Evolutionary conservation across 53 echinoderm and acorn worm genomes (phyloP).

Genomic region (Paracentrotus lividus): DNA sequence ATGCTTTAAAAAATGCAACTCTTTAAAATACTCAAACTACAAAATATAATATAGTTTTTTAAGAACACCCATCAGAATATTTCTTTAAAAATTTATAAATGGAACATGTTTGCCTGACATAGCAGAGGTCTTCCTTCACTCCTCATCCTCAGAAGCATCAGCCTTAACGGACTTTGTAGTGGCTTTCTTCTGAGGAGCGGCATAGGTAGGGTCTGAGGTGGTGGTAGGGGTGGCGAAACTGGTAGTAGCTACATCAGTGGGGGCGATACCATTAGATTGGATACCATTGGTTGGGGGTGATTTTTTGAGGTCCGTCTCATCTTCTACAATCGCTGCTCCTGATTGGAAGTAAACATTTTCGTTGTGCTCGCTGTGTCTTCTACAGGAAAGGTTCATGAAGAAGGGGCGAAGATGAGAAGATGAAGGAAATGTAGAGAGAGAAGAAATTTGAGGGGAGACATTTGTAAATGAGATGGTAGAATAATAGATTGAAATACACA

Average conservation of each 20-base stretch:
- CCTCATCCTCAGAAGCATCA: conserved; percentile 33
- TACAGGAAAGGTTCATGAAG: background rate
- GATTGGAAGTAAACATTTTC: conserved; percentile 64
- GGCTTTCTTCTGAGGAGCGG: conserved; percentile 38
- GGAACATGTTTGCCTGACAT: background rate
- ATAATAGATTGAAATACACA: no score
- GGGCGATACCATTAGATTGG: background rate
- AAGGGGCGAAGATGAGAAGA: background rate
- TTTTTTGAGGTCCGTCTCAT: conserved; percentile 48
- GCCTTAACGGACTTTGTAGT: conserved; percentile 1
- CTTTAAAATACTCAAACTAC: background rate
- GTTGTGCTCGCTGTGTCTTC: conserved; percentile 29
- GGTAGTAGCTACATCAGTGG: conserved; percentile 40
- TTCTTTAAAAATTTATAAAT: background rate
- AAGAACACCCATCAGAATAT: background rate
- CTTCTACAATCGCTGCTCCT: conserved; percentile 24
- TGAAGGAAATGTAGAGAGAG: no score
- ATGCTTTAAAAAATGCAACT: no score
- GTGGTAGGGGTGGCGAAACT: background rate
- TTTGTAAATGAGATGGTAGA: no score
- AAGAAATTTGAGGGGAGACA: no score
- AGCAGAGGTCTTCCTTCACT: conserved; percentile 5
- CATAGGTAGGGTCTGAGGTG: conserved; percentile 10
- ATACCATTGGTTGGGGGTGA: background rate
- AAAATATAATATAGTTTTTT: background rate